A percentile compares a stretch with the other conserved stretches of the same genome.
Evolutionary conservation across 92 coral and sea anemone genomes (phyloP).

Genomic region (Micromussa lordhowensis): DNA sequence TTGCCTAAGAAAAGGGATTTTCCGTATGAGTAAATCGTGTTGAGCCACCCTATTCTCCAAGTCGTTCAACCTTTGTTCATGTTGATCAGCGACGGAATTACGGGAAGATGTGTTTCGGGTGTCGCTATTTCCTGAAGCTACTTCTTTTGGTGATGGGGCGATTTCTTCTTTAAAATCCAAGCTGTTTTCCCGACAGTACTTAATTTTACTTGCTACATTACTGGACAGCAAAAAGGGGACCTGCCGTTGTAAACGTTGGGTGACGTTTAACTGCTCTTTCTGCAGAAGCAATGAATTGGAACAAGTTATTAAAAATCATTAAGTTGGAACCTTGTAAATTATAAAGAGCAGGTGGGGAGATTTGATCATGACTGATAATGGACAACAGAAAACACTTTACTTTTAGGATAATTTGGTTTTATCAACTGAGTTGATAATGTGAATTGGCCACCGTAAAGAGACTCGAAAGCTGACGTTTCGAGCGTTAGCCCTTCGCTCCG

Average conservation of each 20-base stretch:
- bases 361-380: too few species aligned
- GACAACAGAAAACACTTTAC: too few species aligned
- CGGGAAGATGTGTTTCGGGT: background rate
- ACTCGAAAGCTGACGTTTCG: too few species aligned
- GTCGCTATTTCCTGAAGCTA: background rate
- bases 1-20: background rate
- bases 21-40: background rate
- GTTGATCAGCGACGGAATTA: background rate
- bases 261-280: background rate
- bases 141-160: background rate
- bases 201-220: background rate
- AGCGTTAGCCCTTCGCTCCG: too few species aligned
- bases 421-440: too few species aligned
- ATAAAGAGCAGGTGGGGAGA: too few species aligned
- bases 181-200: background rate
- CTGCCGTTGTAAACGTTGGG: background rate
- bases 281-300: background rate
- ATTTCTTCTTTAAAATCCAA: background rate
- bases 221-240: background rate
- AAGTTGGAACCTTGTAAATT: too few species aligned
- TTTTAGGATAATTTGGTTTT: too few species aligned
- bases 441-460: too few species aligned
- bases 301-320: background rate
- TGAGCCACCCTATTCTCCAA: slow-evolving; percentile 2
- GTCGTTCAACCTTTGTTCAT: background rate